Evolutionary conservation across 2,888 invertebrate genomes (phyloP).

Genomic region (Mimachlamys varia): DNA sequence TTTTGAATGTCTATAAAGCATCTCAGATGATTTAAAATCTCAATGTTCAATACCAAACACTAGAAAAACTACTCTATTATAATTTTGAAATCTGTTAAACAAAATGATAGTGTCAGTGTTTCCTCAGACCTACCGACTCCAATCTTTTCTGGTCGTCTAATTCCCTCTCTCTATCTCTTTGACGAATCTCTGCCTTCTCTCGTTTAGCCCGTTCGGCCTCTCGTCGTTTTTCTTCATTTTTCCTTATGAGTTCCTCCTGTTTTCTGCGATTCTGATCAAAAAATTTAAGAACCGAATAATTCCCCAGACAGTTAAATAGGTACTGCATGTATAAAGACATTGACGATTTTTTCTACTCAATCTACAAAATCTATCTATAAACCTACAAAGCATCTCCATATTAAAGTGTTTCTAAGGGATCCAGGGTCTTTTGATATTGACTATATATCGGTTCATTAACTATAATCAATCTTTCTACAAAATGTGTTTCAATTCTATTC

Average conservation of each 20-base stretch:
- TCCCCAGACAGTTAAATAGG: neutral
- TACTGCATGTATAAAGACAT: neutral
- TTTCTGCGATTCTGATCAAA: slow-evolving; percentile 34
- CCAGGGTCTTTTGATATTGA: too few relatives aligned
- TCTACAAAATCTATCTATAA: neutral
- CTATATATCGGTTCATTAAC: neutral
- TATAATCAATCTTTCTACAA: neutral
- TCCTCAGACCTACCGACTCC: neutral
- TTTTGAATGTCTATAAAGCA: neutral
- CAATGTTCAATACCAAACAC: neutral
- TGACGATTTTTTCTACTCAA: neutral
- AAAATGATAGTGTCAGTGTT: neutral
- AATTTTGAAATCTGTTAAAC: too few relatives aligned
- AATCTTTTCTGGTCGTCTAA: neutral
- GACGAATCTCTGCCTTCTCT: slow-evolving; percentile 19
- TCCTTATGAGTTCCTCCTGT: slow-evolving; percentile 21
- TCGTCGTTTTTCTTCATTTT: neutral
- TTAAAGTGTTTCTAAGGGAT: neutral
- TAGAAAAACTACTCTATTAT: neutral
- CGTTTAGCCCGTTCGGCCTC: neutral
- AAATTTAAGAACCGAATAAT: neutral
- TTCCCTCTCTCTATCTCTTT: slow-evolving; percentile 21
- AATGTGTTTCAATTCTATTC: neutral
- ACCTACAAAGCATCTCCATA: neutral
- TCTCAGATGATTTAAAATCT: neutral